A percentile compares a stretch with the other conserved stretches of the same genome.
Evolutionary conservation across 1,140 invertebrate species (phyloP).

Genomic region (Nylanderia fulva): DNA sequence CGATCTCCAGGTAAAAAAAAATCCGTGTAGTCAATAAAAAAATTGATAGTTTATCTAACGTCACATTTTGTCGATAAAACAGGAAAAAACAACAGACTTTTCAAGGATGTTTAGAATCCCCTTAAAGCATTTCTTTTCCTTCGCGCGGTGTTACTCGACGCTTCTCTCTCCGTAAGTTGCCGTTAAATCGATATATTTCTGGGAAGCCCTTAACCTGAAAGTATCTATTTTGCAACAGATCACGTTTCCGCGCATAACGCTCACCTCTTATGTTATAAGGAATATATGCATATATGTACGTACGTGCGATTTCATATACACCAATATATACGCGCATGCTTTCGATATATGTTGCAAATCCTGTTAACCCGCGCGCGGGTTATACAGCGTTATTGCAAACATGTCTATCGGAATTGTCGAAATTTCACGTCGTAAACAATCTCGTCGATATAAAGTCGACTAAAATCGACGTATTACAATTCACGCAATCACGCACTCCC

Average conservation of each 20-base stretch:
- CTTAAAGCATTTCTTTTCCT: background rate
- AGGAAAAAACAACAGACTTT: no score
- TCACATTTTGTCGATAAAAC: no score
- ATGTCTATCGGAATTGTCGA: background rate
- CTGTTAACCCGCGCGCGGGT: background rate
- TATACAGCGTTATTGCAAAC: background rate
- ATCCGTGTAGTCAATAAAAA: no score
- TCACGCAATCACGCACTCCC: background rate
- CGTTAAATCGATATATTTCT: conserved; percentile 37
- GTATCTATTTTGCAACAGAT: conserved; percentile 15
- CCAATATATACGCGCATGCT: background rate
- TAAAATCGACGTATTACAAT: background rate
- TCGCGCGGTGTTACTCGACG: background rate
- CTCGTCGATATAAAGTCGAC: background rate
- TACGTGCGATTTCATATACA: background rate
- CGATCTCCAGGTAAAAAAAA: no score
- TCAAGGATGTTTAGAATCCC: no score
- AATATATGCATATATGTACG: no score
- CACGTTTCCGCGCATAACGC: background rate
- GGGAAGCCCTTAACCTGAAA: background rate
- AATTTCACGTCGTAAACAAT: background rate
- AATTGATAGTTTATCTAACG: no score
- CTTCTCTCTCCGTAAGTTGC: background rate
- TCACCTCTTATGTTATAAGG: background rate
- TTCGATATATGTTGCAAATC: background rate